Conservation (phyloP, 2,797 vertebrate species). For the Somateria mollissima region DNA sequence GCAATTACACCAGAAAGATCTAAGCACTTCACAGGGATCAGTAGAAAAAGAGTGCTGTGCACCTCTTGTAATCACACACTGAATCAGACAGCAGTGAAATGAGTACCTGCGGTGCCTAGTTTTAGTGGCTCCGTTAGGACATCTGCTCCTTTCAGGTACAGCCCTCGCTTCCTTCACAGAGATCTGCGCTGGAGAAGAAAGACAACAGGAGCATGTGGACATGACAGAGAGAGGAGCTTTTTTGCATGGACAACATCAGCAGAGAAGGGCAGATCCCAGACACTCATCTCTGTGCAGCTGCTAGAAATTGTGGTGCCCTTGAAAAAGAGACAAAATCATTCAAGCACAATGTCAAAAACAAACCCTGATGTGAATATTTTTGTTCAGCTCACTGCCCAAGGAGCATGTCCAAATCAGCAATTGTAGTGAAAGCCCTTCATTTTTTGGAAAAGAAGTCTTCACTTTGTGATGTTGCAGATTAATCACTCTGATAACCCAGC, state of each 20-base stretch:
- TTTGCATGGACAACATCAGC: neutral
- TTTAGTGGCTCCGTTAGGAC: neutral
- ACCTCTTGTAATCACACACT: neutral
- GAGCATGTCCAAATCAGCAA: neutral
- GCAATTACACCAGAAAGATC: neutral
- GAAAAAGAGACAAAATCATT: neutral
- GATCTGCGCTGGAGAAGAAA: neutral
- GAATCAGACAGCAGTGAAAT: constrained; percentile 13
- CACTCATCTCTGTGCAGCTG: neutral
- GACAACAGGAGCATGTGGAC: neutral
- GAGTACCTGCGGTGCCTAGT: neutral
- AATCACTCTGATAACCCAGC: neutral
- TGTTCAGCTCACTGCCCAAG: neutral
- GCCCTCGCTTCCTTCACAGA: neutral
- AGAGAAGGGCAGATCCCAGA: neutral
- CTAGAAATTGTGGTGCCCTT: neutral
- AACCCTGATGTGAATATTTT: neutral
- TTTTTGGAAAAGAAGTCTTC: neutral
- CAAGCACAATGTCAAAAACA: neutral
- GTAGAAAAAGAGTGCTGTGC: neutral
- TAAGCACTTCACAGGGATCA: neutral
- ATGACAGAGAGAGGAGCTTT: neutral
- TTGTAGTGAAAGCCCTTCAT: neutral
- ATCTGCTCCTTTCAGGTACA: constrained; percentile 19
- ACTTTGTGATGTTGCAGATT: neutral